phyloP scores from a whole-genome alignment of 2,888 invertebrate species.

The Ceraclea dissimilis region DNA sequence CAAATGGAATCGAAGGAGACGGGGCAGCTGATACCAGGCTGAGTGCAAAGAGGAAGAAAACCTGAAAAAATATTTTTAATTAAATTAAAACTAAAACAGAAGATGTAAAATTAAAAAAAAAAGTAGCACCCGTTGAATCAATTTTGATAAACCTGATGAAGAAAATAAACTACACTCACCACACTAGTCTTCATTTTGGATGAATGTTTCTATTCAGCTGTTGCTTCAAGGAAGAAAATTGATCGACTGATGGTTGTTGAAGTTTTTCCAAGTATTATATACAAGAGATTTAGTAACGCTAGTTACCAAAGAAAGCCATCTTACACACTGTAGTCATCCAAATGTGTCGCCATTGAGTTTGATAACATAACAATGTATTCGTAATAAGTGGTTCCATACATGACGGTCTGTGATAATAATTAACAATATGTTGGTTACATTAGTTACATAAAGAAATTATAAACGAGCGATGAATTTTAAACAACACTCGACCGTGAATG shows the following conservation, averaged over 20 bases:
- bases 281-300: slow-evolving; percentile 14
- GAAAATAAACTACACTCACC: slow-evolving; percentile 2
- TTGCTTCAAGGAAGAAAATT: slow-evolving; percentile 9
- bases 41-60: slow-evolving; percentile 1
- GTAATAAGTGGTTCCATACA: background rate
- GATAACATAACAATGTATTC: background rate
- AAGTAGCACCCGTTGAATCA: background rate
- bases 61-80: too few relatives aligned
- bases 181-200: slow-evolving; percentile 2
- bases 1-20: background rate
- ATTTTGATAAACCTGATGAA: background rate
- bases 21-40: slow-evolving; percentile 11
- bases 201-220: slow-evolving; percentile 4
- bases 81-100: slow-evolving; percentile 3
- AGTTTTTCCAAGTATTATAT: slow-evolving; percentile 9
- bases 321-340: background rate
- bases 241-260: slow-evolving; percentile 11
- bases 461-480: background rate
- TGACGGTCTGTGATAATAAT: background rate
- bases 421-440: background rate
- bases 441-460: background rate
- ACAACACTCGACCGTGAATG: background rate
- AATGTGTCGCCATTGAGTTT: background rate
- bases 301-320: slow-evolving; percentile 10
- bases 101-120: background rate